phyloP scores from a whole-genome alignment of 64 coral and sea anemone species.

The Montipora efflorescens region DNA sequence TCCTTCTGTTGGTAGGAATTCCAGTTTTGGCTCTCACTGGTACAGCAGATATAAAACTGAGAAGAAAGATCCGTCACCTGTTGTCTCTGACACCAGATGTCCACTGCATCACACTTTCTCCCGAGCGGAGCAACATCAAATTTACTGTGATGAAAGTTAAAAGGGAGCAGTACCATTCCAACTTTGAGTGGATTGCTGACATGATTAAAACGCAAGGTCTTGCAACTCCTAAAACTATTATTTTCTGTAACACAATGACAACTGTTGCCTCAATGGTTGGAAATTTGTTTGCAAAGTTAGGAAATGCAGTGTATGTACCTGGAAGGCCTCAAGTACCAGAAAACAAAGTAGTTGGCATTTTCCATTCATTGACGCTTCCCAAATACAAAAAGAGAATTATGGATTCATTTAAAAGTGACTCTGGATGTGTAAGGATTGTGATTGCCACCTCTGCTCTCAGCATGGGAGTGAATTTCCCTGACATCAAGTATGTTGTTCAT shows the following conservation, averaged over 20 bases:
- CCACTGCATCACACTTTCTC: constrained; percentile 10
- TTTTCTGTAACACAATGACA: constrained; percentile 48
- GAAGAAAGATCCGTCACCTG: constrained; percentile 6
- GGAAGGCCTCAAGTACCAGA: constrained; percentile 23
- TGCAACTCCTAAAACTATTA: constrained; percentile 51
- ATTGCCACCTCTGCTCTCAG: no score
- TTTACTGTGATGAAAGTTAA: constrained; percentile 12
- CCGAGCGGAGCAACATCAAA: constrained; percentile 43
- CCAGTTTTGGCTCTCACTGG: constrained; percentile 45
- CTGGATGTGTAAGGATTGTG: no score
- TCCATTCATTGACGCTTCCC: constrained; percentile 18
- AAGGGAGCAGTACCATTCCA: background rate
- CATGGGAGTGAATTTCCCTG: no score
- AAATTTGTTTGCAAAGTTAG: constrained; percentile 32
- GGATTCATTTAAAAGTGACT: no score
- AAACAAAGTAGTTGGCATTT: constrained; percentile 52
- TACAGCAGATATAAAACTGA: constrained; percentile 20
- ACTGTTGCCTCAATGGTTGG: constrained; percentile 39
- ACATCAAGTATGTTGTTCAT: no score
- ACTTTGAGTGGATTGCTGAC: constrained; percentile 37
- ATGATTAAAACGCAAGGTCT: constrained; percentile 29
- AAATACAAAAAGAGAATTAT: background rate
- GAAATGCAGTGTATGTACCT: background rate
- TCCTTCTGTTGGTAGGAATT: constrained; percentile 22
- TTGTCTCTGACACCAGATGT: constrained; percentile 7